Conservation (phyloP, 2,797 vertebrate genomes). For the Echiichthys vipera region DNA sequence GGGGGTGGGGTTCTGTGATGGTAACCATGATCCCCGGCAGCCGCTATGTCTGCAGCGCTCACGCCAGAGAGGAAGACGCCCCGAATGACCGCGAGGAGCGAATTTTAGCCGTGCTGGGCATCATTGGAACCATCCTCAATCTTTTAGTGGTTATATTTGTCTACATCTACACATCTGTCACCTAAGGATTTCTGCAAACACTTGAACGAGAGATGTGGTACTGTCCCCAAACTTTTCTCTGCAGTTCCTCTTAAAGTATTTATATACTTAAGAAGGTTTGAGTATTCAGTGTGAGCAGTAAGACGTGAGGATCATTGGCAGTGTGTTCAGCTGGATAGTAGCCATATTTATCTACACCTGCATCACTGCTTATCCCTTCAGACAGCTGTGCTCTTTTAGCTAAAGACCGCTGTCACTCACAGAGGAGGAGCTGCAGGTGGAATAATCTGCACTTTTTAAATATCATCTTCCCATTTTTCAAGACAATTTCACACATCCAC, state of each 20-base stretch:
- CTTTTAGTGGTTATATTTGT: conserved; percentile 86
- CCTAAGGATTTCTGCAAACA: conserved; percentile 52
- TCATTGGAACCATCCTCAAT: conserved; percentile 88
- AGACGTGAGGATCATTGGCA: conserved; percentile 30
- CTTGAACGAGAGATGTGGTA: conserved; percentile 14
- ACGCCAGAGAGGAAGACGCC: conserved; percentile 77
- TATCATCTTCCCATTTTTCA: background rate
- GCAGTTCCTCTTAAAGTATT: conserved; percentile 50
- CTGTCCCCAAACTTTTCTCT: background rate
- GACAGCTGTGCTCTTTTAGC: conserved; percentile 19
- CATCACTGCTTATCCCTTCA: conserved; percentile 10
- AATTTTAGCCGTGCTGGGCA: conserved; percentile 83
- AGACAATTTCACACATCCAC: background rate
- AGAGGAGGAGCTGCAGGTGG: conserved; percentile 17
- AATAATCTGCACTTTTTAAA: conserved; percentile 8
- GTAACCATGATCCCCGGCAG: conserved; percentile 87
- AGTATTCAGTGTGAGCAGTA: conserved; percentile 22
- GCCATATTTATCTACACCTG: conserved; percentile 50
- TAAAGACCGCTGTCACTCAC: conserved; percentile 25
- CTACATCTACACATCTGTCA: conserved; percentile 85
- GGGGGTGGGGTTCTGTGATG: conserved; percentile 83
- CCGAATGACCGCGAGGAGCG: conserved; percentile 84
- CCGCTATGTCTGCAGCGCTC: conserved; percentile 82
- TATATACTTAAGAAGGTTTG: conserved; percentile 27
- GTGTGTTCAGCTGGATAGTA: conserved; percentile 41